phyloP scores from a whole-genome alignment of 1,140 invertebrate species.

The Tribolium castaneum region DNA sequence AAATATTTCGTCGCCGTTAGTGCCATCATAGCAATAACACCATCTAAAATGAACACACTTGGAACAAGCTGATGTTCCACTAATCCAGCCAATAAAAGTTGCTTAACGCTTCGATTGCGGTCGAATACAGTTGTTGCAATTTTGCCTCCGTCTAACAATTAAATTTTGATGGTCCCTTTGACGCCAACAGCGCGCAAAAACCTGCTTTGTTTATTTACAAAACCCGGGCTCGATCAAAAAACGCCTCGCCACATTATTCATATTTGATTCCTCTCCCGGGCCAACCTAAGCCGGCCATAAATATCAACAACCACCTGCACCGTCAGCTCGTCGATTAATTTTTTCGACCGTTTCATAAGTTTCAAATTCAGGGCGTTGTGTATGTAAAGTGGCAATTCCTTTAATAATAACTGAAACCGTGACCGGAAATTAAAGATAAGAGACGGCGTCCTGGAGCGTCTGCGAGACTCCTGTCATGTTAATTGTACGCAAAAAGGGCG shows the following conservation, averaged over 20 bases:
- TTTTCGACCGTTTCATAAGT: not conserved
- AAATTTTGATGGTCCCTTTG: not conserved
- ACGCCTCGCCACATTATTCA: not conserved
- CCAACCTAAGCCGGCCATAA: not conserved
- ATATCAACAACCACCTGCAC: not conserved
- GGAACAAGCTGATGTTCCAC: not conserved
- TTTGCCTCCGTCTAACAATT: not conserved
- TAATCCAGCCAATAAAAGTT: not conserved
- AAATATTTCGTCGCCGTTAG: not conserved
- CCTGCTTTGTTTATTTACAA: not conserved
- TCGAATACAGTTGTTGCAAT: not conserved
- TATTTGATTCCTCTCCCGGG: not conserved
- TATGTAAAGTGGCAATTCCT: slow-evolving; percentile 10
- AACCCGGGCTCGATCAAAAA: not conserved
- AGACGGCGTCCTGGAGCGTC: not conserved
- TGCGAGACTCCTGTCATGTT: not conserved
- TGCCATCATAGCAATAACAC: not conserved
- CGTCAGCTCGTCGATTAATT: not conserved
- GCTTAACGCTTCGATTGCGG: not conserved
- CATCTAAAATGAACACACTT: not conserved
- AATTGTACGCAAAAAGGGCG: not conserved
- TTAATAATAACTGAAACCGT: slow-evolving; percentile 9
- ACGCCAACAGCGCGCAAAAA: not conserved
- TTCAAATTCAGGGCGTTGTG: not conserved
- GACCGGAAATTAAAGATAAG: slow-evolving; percentile 30